Evolutionary conservation across 2,888 invertebrate genomes (phyloP), one percentile per base, ranked within the genome.

Genomic region (Podabrus alpinus): DNA sequence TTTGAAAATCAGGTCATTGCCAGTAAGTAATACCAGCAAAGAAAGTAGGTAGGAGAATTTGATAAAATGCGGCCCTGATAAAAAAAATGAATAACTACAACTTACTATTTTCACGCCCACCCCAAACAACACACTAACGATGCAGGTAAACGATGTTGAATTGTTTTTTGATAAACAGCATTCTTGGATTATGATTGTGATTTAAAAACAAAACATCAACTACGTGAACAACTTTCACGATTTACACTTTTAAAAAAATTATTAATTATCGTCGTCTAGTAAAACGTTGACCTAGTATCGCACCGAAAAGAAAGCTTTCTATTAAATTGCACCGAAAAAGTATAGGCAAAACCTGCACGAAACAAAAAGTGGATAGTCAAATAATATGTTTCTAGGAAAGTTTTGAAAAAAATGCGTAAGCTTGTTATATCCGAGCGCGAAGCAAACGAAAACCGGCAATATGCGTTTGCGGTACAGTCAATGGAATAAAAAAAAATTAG

Each of bases 1-100:
- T 74, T 66, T 74, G 75, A 79, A 81, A 82, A 80, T 79, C 81
- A 75, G 82, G 82, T 82, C 82, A 82, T 81, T 82, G 82, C 79
- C 80, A 80, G 76, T 75, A 71, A 64, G 60, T 29, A 64, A 64
- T 64, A 60, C 59, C 29, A 61, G 71, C 21, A 68, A 72, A 72
- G 72, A 72, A 68, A 72, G 67, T 72, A 70, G 69, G 71, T 71
- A 72, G 69, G 66, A 66, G 72, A 45, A 45, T 45, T 72, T 72
- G 68, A 71, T 74, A 66, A 69, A 68, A 68, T 59, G 66, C 66
- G 62, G 17, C 17, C 62, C 62, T 64, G 62, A 7, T 19, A 64
- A 64, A 19, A 19, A 64, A 64, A 45, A 45, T 45, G 45, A 45
- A 45, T 45, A 45, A 45, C 45, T 45, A 45, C 45, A 45, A 45